These are phyloP conservation scores for Teleogryllus occipitalis DNA, from an alignment of 1,140 invertebrate species.

Conservation along the genomic window DNA sequence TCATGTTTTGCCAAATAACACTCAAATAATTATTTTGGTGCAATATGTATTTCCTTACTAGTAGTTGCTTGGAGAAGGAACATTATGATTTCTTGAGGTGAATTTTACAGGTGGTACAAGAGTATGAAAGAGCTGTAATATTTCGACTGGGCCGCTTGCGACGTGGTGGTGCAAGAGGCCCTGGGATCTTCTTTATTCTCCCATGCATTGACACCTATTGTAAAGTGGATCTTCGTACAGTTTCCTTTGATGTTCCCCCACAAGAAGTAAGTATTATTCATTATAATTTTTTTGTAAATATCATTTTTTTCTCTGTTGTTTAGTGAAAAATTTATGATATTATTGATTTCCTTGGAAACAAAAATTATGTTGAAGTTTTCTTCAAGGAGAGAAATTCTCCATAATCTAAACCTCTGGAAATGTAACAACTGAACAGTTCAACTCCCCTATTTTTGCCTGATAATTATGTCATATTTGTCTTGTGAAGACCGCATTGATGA, in stretches of 20 bases:
- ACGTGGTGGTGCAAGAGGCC: constrained; percentile 62
- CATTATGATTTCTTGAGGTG: too few relatives aligned
- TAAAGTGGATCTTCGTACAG: constrained; percentile 76
- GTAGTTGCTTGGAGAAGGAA: too few relatives aligned
- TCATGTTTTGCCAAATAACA: too few relatives aligned
- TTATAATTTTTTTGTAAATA: background rate
- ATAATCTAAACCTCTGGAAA: too few relatives aligned
- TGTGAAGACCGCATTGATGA: background rate
- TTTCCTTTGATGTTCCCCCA: constrained; percentile 73
- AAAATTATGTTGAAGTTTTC: background rate
- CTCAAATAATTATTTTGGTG: too few relatives aligned
- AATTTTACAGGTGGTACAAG: constrained; percentile 54
- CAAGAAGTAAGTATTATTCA: constrained; percentile 52
- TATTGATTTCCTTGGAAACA: background rate
- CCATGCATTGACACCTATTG: constrained; percentile 87
- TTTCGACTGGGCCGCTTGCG: constrained; percentile 62
- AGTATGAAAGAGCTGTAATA: constrained; percentile 71
- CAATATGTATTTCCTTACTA: too few relatives aligned
- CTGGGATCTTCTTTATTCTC: constrained; percentile 68
- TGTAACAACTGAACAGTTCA: too few relatives aligned
- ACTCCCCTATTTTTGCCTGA: too few relatives aligned
- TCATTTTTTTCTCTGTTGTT: background rate
- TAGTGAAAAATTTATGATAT: background rate
- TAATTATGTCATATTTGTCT: too few relatives aligned
- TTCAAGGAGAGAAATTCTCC: background rate